Evolutionary conservation across 2,797 vertebrate genomes (phyloP).

Genomic region (Acropternis orthonyx): DNA sequence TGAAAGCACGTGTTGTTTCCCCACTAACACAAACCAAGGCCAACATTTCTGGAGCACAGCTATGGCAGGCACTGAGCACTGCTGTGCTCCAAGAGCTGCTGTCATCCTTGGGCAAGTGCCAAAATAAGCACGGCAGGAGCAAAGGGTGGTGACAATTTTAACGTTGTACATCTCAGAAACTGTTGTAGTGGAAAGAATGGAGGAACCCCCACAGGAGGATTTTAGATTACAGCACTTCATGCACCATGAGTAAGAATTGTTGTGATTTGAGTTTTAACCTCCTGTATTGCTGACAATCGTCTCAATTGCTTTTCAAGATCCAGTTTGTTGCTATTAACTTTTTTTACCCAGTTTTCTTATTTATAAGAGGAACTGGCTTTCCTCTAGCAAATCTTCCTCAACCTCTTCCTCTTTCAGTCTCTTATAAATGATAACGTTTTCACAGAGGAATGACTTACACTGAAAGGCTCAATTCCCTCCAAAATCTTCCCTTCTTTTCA

Average conservation of each 20-base stretch:
- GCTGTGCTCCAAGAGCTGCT: not conserved
- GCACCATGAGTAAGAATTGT: not conserved
- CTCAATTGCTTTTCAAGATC: not conserved
- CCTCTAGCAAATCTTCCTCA: not conserved
- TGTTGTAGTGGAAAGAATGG: not conserved
- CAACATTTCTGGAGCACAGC: not conserved
- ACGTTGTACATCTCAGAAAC: not conserved
- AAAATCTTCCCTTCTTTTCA: not conserved
- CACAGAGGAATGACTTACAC: not conserved
- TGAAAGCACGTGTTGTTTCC: not conserved
- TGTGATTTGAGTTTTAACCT: not conserved
- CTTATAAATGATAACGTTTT: not conserved
- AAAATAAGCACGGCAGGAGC: not conserved
- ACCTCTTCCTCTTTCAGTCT: not conserved
- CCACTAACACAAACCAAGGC: not conserved
- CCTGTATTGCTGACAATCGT: not conserved
- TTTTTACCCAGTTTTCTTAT: not conserved
- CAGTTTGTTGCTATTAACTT: not conserved
- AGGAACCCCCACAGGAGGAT: not conserved
- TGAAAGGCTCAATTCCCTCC: not conserved
- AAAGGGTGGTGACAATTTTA: not conserved
- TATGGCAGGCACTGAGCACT: not conserved
- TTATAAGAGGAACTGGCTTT: not conserved
- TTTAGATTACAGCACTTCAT: not conserved
- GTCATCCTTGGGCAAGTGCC: not conserved